Evolutionary conservation across 2,113 vertebrate genomes (phyloP).

Genomic region (Morphnarchus princeps): DNA sequence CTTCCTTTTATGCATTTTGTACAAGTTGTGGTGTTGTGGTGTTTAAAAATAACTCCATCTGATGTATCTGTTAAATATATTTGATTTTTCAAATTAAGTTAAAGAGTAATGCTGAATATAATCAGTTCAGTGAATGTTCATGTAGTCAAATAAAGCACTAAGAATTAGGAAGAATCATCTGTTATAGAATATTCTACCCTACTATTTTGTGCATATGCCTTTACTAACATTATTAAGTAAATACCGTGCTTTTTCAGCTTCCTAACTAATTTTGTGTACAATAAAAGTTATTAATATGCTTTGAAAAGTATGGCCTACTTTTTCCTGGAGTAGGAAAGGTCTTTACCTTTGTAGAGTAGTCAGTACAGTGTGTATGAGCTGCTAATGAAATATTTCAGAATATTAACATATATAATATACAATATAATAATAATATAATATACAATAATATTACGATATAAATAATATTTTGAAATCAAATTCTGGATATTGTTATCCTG

Average conservation of each 20-base stretch:
- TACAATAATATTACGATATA: too few relatives aligned
- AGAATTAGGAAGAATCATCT: background rate
- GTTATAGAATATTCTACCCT: background rate
- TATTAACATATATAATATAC: too few relatives aligned
- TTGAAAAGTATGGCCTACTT: background rate
- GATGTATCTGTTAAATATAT: background rate
- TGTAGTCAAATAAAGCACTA: background rate
- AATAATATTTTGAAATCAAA: background rate
- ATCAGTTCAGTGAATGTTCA: background rate
- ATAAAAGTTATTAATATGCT: background rate
- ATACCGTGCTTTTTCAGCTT: background rate
- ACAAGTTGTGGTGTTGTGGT: background rate
- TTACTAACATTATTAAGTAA: background rate
- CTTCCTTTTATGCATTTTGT: background rate
- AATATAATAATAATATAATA: too few relatives aligned
- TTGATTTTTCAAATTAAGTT: background rate
- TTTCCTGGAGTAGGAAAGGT: background rate
- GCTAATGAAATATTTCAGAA: background rate
- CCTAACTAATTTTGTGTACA: background rate
- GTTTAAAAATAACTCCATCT: background rate
- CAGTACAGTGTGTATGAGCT: background rate
- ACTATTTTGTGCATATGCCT: background rate
- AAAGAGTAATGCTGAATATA: background rate
- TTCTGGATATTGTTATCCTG: background rate
- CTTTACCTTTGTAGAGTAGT: background rate